phyloP scores from a whole-genome alignment of 2,797 vertebrate species.

The Sebastes miniatus region DNA sequence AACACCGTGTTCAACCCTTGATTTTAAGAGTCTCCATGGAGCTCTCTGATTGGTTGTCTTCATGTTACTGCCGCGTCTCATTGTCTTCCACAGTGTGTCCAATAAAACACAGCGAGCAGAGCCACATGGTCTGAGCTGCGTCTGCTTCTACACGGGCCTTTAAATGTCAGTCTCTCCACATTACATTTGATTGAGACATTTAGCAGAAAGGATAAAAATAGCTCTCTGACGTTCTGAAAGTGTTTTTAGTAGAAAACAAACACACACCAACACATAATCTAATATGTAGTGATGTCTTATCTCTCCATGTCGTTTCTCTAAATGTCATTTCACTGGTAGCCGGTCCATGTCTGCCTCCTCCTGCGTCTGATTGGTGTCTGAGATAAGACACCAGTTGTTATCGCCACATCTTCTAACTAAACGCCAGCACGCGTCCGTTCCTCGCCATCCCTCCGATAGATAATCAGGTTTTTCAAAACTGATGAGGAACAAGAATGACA shows the following conservation, averaged over 20 bases:
- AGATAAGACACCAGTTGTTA: not conserved
- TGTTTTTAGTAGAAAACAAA: constrained; percentile 16
- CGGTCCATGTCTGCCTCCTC: not conserved
- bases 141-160: not conserved
- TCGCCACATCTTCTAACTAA: not conserved
- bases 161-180: constrained; percentile 59
- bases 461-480: not conserved
- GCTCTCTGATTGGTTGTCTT: not conserved
- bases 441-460: not conserved
- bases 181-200: constrained; percentile 66
- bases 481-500: not conserved
- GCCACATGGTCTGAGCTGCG: not conserved
- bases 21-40: not conserved
- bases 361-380: not conserved
- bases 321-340: constrained; percentile 20
- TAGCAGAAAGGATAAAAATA: constrained; percentile 37
- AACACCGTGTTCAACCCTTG: not conserved
- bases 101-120: not conserved
- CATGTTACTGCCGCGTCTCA: not conserved
- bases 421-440: not conserved
- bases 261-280: constrained; percentile 2
- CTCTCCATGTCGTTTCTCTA: constrained; percentile 13
- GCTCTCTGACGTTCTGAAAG: constrained; percentile 59
- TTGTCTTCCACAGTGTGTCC: not conserved
- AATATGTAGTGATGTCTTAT: constrained; percentile 4